Percentiles rank a stretch among this genome's conserved stretches.
phyloP scores from a whole-genome alignment of 2,797 vertebrate genomes.

The Sebastes itinus region DNA sequence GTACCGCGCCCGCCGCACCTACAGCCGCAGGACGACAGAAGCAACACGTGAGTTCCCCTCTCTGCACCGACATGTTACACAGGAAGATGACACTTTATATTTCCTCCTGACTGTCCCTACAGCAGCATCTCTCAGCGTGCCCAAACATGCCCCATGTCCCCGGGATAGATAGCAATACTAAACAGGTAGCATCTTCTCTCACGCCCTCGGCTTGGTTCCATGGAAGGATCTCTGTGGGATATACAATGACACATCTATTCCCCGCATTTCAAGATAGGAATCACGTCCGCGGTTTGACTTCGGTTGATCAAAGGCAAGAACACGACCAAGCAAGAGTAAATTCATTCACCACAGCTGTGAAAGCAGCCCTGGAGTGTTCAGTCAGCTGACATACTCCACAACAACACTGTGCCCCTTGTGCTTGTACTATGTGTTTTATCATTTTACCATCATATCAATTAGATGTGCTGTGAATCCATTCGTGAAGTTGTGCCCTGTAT shows the following conservation, averaged over 20 bases:
- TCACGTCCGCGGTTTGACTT: conserved; percentile 3
- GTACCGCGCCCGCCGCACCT: conserved; percentile 89
- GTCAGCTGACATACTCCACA: conserved; percentile 26
- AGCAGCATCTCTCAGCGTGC: conserved; percentile 29
- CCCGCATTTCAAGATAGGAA: not conserved
- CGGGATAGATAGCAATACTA: conserved; percentile 5
- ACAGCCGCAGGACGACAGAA: conserved; percentile 91
- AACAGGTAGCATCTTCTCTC: conserved; percentile 1
- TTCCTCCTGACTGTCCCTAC: not conserved
- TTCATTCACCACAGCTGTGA: conserved; percentile 42
- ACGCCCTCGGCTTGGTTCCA: not conserved
- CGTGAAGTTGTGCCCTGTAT: not conserved
- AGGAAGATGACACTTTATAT: not conserved
- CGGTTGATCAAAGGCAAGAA: conserved; percentile 18
- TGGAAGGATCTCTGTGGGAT: not conserved
- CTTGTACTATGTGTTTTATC: not conserved
- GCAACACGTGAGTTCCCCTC: conserved; percentile 87
- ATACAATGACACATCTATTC: conserved; percentile 12
- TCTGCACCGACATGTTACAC: not conserved
- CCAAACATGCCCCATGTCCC: conserved; percentile 30
- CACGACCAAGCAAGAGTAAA: not conserved
- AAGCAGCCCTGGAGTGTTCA: conserved; percentile 13
- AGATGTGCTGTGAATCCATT: conserved; percentile 20
- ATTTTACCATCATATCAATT: not conserved
- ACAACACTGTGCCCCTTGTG: not conserved